Evolutionary conservation across 2,113 vertebrate genomes (phyloP), one percentile per base, ranked within the genome.

Genomic region (Phainopepla nitens): DNA sequence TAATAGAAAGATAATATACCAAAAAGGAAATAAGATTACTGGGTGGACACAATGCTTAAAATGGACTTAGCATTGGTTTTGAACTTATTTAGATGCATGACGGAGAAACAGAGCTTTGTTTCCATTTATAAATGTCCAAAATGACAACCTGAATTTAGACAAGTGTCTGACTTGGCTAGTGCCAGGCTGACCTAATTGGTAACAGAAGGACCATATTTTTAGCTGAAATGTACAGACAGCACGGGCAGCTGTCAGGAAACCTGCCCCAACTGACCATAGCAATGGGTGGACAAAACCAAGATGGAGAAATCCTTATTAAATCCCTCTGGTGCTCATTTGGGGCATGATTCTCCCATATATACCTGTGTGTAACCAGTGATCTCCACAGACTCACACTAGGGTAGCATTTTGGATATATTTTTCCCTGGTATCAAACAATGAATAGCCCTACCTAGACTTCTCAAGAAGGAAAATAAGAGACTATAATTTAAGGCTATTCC

Each of bases 1-100:
- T 44, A 92, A 89, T 31, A 70, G 73, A 33, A 93, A 94, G 64
- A 92, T 94, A 91, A 94, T 94, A 82, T 95, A 72, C 94, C 87
- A 87, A 93, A 97, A 96, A 95, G 65, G 65, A 85, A 77, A 61
- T 95, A 96, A 96, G 97, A 97, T 97, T 98, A 85, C 95, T 97
- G 97, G 96, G 97, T 94, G 94, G 95, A 96, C 88, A 62, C 56
- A 2, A 65, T 75, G 97, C 95, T 96, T 95, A 97, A 98, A 98
- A 97, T 91, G 87, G 80, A 96, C 23, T 94, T 72, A 90, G 78
- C 64, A 84, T 82, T 93, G 94, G 91, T 95, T 97, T 95, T 94
- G 82, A 95, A 94, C 80, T 94, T 97, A 97, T 96, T 96, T 96
- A 97, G 96, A 96, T 66, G 50, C 50, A 39, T 13, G 86, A 93